phyloP scores from a whole-genome alignment of 2,113 vertebrate species.

The Rhombomys opimus region DNA sequence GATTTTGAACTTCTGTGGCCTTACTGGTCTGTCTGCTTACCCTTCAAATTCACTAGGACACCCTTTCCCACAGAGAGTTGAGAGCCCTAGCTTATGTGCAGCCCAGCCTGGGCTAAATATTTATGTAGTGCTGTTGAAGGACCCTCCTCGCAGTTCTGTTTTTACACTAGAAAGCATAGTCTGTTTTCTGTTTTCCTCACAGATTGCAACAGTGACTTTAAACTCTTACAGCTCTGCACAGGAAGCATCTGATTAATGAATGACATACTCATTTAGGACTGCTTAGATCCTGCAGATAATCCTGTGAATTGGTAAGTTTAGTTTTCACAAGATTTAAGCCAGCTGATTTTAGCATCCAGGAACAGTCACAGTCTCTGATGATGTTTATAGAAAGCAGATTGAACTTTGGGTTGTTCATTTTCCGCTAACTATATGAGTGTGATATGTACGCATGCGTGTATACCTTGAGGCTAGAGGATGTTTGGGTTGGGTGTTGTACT shows the following conservation, averaged over 20 bases:
- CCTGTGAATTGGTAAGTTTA: slow-evolving; percentile 64
- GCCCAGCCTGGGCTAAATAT: background rate
- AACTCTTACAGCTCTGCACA: slow-evolving; percentile 4
- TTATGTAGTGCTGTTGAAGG: background rate
- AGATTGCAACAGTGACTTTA: slow-evolving; percentile 62
- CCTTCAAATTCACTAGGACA: slow-evolving; percentile 1
- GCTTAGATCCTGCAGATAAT: slow-evolving; percentile 32
- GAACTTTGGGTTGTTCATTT: background rate
- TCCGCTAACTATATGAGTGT: background rate
- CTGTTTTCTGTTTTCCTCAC: slow-evolving; percentile 52
- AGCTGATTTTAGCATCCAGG: slow-evolving; percentile 12
- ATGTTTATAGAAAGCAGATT: background rate
- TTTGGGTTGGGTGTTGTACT: too few relatives aligned
- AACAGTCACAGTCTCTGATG: slow-evolving; percentile 33
- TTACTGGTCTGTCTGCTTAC: background rate
- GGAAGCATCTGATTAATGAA: slow-evolving; percentile 60
- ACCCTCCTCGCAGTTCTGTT: background rate
- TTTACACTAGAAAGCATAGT: background rate
- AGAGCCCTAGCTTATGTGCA: background rate
- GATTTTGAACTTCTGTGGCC: background rate
- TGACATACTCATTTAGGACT: slow-evolving; percentile 29
- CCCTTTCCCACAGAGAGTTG: background rate
- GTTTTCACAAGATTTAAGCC: slow-evolving; percentile 51
- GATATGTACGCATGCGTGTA: background rate
- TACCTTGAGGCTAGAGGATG: background rate